Evolutionary conservation across 2,888 invertebrate genomes (phyloP).

Genomic region (Cephalotes varians): DNA sequence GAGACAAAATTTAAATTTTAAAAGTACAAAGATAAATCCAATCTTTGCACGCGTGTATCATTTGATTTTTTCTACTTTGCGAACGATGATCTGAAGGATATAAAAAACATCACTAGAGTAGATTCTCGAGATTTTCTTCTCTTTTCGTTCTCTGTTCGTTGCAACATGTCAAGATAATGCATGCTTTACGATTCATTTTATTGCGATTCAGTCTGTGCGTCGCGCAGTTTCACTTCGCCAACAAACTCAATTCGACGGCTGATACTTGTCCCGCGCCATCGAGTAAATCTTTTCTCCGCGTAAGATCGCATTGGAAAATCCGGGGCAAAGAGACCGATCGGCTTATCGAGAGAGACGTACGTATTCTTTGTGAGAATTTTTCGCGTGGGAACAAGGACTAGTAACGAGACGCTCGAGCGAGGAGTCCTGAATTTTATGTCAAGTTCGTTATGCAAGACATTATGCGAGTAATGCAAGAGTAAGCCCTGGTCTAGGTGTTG

Average conservation of each 20-base stretch:
- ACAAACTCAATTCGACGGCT: constrained; percentile 54
- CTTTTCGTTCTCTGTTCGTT: constrained; percentile 8
- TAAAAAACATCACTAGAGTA: neutral
- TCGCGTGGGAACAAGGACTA: constrained; percentile 15
- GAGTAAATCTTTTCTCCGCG: constrained; percentile 28
- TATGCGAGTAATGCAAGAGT: neutral
- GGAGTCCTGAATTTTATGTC: constrained; percentile 25
- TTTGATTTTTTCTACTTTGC: neutral
- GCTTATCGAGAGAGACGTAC: constrained; percentile 21
- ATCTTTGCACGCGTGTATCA: neutral
- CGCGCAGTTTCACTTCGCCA: constrained; percentile 60
- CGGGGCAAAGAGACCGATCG: constrained; percentile 6
- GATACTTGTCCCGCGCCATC: constrained; percentile 31
- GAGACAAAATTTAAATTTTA: neutral
- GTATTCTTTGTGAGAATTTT: constrained; percentile 49
- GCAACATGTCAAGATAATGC: constrained; percentile 53
- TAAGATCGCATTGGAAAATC: constrained; percentile 38
- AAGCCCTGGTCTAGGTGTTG: too few relatives aligned
- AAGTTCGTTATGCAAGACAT: constrained; percentile 18
- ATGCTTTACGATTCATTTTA: constrained; percentile 53
- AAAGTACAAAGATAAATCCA: neutral
- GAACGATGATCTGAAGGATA: neutral
- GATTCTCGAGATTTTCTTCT: constrained; percentile 1
- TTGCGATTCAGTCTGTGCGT: constrained; percentile 19
- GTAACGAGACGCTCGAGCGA: constrained; percentile 5